Conservation (phyloP, 2,797 vertebrate genomes). For the Pygocentrus nattereri region DNA sequence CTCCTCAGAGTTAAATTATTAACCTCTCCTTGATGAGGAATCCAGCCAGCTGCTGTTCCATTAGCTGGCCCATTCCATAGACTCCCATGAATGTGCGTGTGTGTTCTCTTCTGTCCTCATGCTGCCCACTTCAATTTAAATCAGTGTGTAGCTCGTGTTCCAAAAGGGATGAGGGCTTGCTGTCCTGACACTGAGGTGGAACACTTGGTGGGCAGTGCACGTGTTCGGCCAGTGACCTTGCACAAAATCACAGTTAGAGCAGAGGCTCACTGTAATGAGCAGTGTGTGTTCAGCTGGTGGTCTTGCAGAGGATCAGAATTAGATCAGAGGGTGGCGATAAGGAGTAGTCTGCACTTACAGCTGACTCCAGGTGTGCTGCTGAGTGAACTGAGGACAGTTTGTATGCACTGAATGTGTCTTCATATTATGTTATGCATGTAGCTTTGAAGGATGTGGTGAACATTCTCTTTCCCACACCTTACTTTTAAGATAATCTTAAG, state of each 20-base stretch:
- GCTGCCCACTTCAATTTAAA: slow-evolving; percentile 75
- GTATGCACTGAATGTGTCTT: no score
- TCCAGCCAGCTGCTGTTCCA: slow-evolving; percentile 76
- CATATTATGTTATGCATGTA: no score
- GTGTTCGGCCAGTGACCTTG: slow-evolving; percentile 46
- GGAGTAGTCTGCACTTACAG: slow-evolving; percentile 6
- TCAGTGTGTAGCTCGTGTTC: slow-evolving; percentile 64
- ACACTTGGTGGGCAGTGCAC: slow-evolving; percentile 33
- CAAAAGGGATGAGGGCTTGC: slow-evolving; percentile 46
- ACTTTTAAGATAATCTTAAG: no score
- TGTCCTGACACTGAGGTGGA: slow-evolving; percentile 46
- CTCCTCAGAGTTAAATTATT: slow-evolving; percentile 80
- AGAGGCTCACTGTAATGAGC: slow-evolving; percentile 16
- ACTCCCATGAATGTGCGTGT: slow-evolving; percentile 51
- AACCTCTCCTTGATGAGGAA: slow-evolving; percentile 75
- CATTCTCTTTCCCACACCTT: no score
- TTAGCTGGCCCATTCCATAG: slow-evolving; percentile 69
- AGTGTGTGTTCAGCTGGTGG: neutral
- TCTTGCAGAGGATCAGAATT: neutral
- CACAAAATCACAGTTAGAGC: slow-evolving; percentile 28
- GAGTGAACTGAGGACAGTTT: neutral
- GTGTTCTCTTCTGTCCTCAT: slow-evolving; percentile 64
- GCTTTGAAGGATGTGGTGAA: no score
- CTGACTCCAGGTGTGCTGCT: slow-evolving; percentile 28
- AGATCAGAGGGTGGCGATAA: neutral